Conservation (phyloP, 2,797 vertebrate genomes). For the Antrozous pallidus region DNA sequence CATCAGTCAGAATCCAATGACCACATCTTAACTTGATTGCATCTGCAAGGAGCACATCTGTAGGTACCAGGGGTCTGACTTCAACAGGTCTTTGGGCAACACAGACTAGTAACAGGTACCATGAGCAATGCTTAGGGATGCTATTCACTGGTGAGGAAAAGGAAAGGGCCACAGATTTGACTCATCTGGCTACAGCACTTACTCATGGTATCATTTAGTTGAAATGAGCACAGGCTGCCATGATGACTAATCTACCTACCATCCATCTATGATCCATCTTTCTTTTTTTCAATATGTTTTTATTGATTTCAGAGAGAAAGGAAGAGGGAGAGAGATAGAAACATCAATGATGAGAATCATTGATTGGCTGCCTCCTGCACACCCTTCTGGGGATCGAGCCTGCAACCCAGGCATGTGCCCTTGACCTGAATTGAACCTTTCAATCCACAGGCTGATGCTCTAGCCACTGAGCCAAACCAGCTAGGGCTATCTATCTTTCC, state of each 20-base stretch:
- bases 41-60: background rate
- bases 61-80: background rate
- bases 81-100: background rate
- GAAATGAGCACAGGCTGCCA: background rate
- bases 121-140: background rate
- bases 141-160: background rate
- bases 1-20: background rate
- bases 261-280: background rate
- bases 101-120: background rate
- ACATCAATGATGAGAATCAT: no score
- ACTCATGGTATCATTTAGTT: background rate
- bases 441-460: no score
- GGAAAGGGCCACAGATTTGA: background rate
- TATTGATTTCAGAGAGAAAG: no score
- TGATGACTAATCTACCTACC: background rate
- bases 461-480: no score
- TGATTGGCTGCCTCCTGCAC: no score
- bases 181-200: background rate
- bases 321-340: no score
- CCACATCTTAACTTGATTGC: background rate
- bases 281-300: no score
- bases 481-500: background rate
- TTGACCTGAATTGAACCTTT: no score
- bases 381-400: no score
- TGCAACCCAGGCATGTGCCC: no score